phyloP scores from a whole-genome alignment of 2,888 invertebrate genomes.

The Callimorpha dominula region DNA sequence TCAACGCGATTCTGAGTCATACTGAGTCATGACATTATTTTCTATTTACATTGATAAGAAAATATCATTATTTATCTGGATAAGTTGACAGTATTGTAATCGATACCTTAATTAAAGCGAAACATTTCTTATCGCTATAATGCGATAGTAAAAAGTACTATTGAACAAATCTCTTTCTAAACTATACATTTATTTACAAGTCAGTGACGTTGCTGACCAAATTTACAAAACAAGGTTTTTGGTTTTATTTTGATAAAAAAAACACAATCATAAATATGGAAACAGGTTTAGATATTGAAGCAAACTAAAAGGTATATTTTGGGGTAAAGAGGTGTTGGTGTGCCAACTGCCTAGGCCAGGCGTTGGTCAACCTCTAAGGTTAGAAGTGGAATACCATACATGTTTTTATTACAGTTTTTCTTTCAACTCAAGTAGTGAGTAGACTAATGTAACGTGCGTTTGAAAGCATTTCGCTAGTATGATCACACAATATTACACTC shows the following conservation, averaged over 20 bases:
- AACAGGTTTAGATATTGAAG: neutral
- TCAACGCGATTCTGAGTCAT: neutral
- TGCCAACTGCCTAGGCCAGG: neutral
- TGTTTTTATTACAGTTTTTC: no score
- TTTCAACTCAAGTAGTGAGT: no score
- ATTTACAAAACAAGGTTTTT: neutral
- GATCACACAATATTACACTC: no score
- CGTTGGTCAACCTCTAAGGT: no score
- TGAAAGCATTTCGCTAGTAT: no score
- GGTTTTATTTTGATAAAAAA: neutral
- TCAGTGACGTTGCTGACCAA: neutral
- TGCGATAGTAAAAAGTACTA: neutral
- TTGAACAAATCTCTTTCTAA: neutral
- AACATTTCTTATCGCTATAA: neutral
- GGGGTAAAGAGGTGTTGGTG: neutral
- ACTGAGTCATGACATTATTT: neutral
- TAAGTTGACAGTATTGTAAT: neutral
- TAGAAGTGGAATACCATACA: no score
- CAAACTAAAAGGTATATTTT: neutral
- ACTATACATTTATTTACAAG: no score
- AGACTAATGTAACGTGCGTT: no score
- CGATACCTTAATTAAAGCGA: neutral
- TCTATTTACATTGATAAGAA: neutral
- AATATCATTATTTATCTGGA: neutral
- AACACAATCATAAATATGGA: neutral